Base-by-base conservation (phyloP, 2,888 invertebrate genomes). In the Heliconius sara region DNA sequence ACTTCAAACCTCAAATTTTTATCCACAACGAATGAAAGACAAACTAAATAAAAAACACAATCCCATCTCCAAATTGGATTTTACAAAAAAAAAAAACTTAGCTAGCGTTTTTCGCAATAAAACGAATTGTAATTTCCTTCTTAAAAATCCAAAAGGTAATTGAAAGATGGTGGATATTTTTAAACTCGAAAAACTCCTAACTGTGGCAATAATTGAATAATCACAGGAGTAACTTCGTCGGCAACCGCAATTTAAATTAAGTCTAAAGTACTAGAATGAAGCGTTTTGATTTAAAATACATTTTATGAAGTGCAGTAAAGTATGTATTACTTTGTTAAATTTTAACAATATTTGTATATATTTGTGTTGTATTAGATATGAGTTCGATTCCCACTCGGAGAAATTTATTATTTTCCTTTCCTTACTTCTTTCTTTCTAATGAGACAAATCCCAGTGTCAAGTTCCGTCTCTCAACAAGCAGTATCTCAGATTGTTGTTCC, bases 201-300 rank as follows among this genome's bases (percentile, higher is more conserved):
- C 84, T 85, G 85, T 83, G 82, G 83, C 80, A 82, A 83, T 90
- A 88, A 90, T 89, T 88, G 87, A 88, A 89, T 90, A 88, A 89
- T 89, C 86, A 85, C 86, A 79, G 85, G 77, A 81, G 82, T 81
- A 86, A 90, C 87, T 89, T 87, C 81, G 83, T 82, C 85, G 81
- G 83, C 82, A 83, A 85, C 78, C 84, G 85, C 84, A 85, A 81
- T 85, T 84, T 80, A 84, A 85, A 83, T n/a, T 78, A 73, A 76
- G 75, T 22, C 75, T 75, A 73, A 78, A 67, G 80, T 85, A 70
- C 84, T 82, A 74, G 67, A 57, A 9, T 47, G 27, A 65, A 75
- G 75, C 75, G 75, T 63, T 66, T 60, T 82, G 79, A 84, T 66
- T 7, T 76, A 85, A 85, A 83, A 78, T 52, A 81, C 78, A 80